Base-by-base conservation (phyloP, 2,113 vertebrate genomes). In the Abramis brama region DNA sequence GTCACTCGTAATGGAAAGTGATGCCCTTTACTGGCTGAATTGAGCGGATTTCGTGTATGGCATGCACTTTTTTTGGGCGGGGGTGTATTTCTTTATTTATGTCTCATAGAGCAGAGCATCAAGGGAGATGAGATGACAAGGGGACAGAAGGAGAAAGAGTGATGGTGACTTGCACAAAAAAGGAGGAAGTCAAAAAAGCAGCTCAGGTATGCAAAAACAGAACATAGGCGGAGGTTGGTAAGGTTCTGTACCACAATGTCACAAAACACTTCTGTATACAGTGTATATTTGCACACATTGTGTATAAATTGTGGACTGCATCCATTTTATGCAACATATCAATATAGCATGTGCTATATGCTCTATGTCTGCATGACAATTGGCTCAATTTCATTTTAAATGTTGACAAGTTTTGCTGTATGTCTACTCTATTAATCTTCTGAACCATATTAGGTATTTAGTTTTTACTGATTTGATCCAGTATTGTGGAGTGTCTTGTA, bases 1-100 rank as follows among this genome's bases (percentile, higher is more conserved):
- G 89, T 90, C 89, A 83, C 23, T 66, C 55, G 23, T 88, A 89
- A 90, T 68, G 60, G 85, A 68, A 87, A 87, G 79, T 50, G 89
- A 90, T 87, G 79, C 86, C 80, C 71, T 84, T 82, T 87, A 87
- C 85, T 33, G 25, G 79, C 19, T 59, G 36, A 15, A 60, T 62
- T 39, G 83, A 59, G 57, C 21, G 2, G 27, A 36, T 82, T 87
- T 36, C 19, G 76, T 43, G 36, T 71, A 81, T 5, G 17, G 52
- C 23, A 2, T 17, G 59, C 3, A 25, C 13, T 25, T 52, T 82
- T 71, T 25, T 36, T 5, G 47, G 11, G 5, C 6, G 17, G 17
- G 55, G 84, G 8, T 19, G 60, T 43, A 66, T 39, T 70, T 81
- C 52, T 77, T 88, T 90, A 85, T 87, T 87, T 85, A 84, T 83